Conservation (phyloP, 2,888 invertebrate species). For the Stratiomys singularior region DNA sequence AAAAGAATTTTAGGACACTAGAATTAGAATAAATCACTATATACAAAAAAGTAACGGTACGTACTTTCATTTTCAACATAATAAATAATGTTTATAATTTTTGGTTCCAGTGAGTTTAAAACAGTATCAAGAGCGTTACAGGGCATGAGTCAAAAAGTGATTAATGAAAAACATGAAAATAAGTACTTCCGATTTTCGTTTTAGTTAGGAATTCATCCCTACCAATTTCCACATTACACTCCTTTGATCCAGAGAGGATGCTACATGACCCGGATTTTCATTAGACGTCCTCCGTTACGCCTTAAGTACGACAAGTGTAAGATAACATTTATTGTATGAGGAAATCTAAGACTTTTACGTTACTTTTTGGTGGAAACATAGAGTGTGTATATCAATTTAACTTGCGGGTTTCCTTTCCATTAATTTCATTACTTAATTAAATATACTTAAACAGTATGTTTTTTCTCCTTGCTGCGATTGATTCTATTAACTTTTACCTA, state of each 20-base stretch:
- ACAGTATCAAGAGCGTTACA: too few species aligned
- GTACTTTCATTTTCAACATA: too few species aligned
- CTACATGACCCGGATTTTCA: conserved; percentile 3
- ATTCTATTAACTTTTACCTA: conserved; percentile 3
- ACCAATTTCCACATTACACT: neutral
- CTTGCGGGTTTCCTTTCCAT: neutral
- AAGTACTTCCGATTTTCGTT: too few species aligned
- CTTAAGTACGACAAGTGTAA: neutral
- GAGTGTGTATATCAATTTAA: neutral
- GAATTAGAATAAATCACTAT: too few species aligned
- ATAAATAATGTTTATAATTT: too few species aligned
- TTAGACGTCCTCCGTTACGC: conserved; percentile 1
- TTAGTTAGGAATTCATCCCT: neutral
- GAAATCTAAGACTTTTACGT: neutral
- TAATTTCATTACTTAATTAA: conserved; percentile 13
- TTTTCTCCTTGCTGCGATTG: neutral
- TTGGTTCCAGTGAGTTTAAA: too few species aligned
- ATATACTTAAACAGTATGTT: conserved; percentile 16
- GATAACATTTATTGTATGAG: neutral
- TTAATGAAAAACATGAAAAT: too few species aligned
- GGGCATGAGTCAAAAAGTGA: too few species aligned
- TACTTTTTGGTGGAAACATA: neutral
- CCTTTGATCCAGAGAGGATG: neutral
- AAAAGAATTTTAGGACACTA: too few species aligned
- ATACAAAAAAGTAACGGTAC: too few species aligned